Evolutionary conservation across 1,140 invertebrate species (phyloP).

Genomic region (Leptoteleia sp.): DNA sequence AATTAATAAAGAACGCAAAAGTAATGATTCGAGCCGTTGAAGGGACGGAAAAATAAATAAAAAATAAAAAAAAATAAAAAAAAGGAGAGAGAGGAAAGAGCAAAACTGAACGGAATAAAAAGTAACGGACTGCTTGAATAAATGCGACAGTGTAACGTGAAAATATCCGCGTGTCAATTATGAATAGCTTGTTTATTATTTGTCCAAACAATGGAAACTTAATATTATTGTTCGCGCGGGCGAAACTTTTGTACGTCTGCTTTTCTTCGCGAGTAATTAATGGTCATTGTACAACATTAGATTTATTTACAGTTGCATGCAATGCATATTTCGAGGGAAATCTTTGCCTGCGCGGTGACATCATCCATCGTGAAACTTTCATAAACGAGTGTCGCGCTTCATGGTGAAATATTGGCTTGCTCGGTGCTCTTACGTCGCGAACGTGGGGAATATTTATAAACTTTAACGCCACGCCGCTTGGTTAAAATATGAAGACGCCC

Average conservation of each 20-base stretch:
- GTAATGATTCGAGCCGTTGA: too few relatives aligned
- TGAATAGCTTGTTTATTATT: constrained; percentile 31
- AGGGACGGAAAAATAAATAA: too few relatives aligned
- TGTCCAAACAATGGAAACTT: constrained; percentile 40
- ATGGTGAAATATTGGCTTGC: constrained; percentile 73
- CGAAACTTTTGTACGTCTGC: constrained; percentile 23
- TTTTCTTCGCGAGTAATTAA: constrained; percentile 51
- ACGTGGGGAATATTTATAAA: constrained; percentile 70
- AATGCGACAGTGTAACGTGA: too few relatives aligned
- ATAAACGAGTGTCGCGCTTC: constrained; percentile 74
- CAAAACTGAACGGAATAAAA: too few relatives aligned
- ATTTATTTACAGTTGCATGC: constrained; percentile 61
- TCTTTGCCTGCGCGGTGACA: constrained; percentile 64
- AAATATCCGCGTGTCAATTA: constrained; percentile 2
- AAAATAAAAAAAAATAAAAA: too few relatives aligned
- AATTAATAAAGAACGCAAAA: too few relatives aligned
- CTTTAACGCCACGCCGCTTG: constrained; percentile 41
- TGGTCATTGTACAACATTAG: constrained; percentile 52
- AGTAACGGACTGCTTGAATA: too few relatives aligned
- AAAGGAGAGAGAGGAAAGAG: too few relatives aligned
- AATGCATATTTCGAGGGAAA: constrained; percentile 59
- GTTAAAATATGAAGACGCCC: constrained; percentile 52
- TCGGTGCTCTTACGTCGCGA: constrained; percentile 57
- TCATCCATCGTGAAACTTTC: constrained; percentile 71
- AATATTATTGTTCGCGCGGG: constrained; percentile 43